Conservation (phyloP, 2,113 vertebrate genomes). For the Oxyruncus cristatus region DNA sequence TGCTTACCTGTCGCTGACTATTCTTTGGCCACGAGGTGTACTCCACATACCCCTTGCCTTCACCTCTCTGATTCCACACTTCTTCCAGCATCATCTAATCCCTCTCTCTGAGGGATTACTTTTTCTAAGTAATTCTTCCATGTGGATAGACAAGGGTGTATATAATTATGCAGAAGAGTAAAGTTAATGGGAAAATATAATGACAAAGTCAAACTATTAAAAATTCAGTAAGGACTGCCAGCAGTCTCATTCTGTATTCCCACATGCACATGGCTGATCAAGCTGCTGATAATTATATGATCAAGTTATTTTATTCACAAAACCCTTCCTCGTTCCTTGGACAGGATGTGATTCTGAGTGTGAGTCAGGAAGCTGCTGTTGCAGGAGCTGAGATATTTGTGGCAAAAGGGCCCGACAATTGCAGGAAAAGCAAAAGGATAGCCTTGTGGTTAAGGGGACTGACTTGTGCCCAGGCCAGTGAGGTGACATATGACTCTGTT, state of each 20-base stretch:
- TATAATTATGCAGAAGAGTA: not conserved
- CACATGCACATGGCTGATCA: not conserved
- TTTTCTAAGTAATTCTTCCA: not conserved
- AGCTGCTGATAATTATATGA: not conserved
- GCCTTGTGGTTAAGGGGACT: not conserved
- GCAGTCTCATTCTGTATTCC: not conserved
- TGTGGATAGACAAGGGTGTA: not conserved
- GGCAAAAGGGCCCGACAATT: not conserved
- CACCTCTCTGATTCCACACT: not conserved
- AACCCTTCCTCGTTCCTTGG: not conserved
- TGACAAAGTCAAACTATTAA: not conserved
- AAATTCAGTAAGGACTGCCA: not conserved
- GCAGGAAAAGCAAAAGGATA: not conserved
- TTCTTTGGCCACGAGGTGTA: not conserved
- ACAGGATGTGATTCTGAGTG: not conserved
- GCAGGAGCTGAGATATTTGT: not conserved
- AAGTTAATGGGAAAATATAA: not conserved
- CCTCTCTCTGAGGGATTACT: not conserved
- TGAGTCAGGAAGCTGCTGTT: conserved; percentile 11
- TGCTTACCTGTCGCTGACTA: not conserved
- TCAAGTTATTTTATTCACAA: not conserved
- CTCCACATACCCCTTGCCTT: not conserved
- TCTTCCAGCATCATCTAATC: not conserved
- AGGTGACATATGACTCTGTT: not conserved
- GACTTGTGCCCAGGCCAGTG: not conserved